Conservation (phyloP, 2,113 vertebrate species). For the Barnardius zonarius region DNA sequence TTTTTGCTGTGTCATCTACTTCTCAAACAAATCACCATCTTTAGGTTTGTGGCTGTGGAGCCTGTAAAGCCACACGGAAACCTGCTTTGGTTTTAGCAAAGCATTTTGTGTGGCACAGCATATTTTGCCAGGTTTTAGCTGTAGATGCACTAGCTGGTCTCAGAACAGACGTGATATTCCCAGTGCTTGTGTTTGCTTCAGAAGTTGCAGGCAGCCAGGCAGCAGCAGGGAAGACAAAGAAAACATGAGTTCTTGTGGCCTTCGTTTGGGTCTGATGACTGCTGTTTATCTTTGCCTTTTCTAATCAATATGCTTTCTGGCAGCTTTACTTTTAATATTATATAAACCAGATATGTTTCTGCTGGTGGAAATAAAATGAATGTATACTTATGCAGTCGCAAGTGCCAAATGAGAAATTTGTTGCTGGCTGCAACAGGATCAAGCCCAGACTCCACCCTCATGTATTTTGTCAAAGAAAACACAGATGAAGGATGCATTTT, state of each 20-base stretch:
- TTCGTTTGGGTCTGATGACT: neutral
- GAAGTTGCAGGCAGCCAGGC: neutral
- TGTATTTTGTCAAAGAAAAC: neutral
- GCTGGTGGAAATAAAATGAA: neutral
- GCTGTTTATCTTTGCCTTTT: neutral
- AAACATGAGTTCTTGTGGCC: neutral
- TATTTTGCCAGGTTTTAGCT: neutral
- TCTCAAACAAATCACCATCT: neutral
- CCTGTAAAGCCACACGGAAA: rapidly evolving
- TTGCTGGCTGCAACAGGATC: neutral
- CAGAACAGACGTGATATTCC: rapidly evolving
- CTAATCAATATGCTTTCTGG: neutral
- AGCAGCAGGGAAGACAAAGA: neutral
- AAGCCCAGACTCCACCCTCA: neutral
- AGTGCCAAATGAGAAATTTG: neutral
- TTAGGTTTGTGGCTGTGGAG: neutral
- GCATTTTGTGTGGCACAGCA: rapidly evolving
- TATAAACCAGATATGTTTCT: neutral
- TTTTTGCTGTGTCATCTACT: neutral
- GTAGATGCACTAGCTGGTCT: neutral
- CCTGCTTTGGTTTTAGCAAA: neutral
- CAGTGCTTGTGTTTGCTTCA: neutral
- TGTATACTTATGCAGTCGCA: rapidly evolving
- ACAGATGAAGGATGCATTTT: neutral
- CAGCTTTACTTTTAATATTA: neutral